phyloP scores from a whole-genome alignment of 2,113 vertebrate genomes.

The Centropristis striata region DNA sequence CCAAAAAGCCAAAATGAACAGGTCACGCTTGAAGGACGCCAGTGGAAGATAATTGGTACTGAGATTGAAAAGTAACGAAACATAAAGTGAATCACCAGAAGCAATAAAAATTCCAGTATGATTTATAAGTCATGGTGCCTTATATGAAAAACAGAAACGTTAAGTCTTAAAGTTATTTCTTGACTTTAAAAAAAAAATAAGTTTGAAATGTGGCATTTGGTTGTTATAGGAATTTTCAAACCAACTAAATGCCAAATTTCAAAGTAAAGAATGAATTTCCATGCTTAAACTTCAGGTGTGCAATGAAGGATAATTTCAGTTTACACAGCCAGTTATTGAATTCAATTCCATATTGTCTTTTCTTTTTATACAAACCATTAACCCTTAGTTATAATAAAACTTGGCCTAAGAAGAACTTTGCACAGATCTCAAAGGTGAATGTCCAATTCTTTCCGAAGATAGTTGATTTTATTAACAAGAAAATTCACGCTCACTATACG shows the following conservation, averaged over 20 bases:
- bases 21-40: not conserved
- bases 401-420: not conserved
- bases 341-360: no score
- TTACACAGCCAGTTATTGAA: no score
- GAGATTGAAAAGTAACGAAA: not conserved
- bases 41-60: not conserved
- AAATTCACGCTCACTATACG: not conserved
- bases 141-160: not conserved
- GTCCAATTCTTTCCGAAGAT: not conserved
- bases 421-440: not conserved
- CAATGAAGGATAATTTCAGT: no score
- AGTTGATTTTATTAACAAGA: not conserved
- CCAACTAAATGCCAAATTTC: not conserved
- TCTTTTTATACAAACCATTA: not conserved
- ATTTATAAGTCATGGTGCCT: not conserved
- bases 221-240: no score
- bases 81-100: not conserved
- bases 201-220: no score
- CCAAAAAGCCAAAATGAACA: not conserved
- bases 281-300: not conserved
- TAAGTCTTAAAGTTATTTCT: not conserved
- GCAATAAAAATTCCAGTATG: accelerated
- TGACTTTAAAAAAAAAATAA: not conserved
- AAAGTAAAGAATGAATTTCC: not conserved
- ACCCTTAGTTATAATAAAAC: not conserved